These are phyloP conservation scores for Triplophysa siluroides DNA, from an alignment of 2,113 vertebrate genomes.

Conservation along the genomic window DNA sequence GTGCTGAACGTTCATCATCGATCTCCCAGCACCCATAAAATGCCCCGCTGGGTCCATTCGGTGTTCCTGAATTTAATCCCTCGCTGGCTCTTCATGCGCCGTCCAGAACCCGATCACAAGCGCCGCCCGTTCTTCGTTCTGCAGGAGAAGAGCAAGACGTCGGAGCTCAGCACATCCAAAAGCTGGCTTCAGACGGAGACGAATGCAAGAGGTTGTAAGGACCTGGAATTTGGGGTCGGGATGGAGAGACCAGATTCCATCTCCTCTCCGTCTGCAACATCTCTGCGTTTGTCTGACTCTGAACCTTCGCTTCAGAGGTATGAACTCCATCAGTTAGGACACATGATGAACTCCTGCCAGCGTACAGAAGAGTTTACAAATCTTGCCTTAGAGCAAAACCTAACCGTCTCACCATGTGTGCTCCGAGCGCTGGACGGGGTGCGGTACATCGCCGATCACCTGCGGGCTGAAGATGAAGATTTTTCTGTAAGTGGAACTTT, in stretches of 20 bases:
- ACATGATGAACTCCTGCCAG: conserved; percentile 26
- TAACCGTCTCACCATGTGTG: conserved; percentile 72
- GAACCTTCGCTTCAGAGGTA: conserved; percentile 46
- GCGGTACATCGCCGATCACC: conserved; percentile 87
- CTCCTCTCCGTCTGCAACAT: conserved; percentile 10
- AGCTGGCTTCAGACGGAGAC: conserved; percentile 53
- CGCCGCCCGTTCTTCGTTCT: neutral
- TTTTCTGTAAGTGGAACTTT: conserved; percentile 75
- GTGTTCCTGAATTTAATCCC: conserved; percentile 54
- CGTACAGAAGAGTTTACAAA: neutral
- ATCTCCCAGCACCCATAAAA: conserved; percentile 83
- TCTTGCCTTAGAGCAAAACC: neutral
- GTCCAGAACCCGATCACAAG: conserved; percentile 34
- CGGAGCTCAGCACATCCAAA: conserved; percentile 44
- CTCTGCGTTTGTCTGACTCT: conserved; percentile 38
- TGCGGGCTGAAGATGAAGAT: conserved; percentile 86
- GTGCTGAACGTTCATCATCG: conserved; percentile 87
- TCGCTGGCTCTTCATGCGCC: conserved; percentile 55
- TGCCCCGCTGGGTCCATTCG: conserved; percentile 82
- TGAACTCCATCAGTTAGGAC: conserved; percentile 41
- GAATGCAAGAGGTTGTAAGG: conserved; percentile 30
- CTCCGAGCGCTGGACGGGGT: conserved; percentile 85
- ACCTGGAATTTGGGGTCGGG: conserved; percentile 7
- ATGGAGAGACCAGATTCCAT: conserved; percentile 8
- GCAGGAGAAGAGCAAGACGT: conserved; percentile 14